These are phyloP conservation scores for Timema podura DNA, from an alignment of 2,888 invertebrate species.

Conservation along the genomic window DNA sequence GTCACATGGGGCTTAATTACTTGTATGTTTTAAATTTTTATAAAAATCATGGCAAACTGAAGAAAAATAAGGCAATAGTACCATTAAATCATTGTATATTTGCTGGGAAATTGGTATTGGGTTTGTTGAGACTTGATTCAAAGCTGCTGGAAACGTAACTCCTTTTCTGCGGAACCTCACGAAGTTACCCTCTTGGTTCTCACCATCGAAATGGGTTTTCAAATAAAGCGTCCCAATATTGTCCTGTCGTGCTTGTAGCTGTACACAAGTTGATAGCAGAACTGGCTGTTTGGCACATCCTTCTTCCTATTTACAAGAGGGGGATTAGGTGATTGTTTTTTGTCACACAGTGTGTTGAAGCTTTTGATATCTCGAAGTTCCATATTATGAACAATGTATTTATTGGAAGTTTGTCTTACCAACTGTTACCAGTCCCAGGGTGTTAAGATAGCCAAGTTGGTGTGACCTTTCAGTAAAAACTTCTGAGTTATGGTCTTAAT, in stretches of 20 bases:
- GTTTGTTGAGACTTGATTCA: constrained; percentile 9
- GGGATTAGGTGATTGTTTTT: neutral
- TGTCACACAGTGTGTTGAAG: neutral
- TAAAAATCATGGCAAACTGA: constrained; percentile 12
- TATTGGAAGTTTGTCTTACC: neutral
- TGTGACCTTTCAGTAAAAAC: neutral
- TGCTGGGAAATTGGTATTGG: constrained; percentile 11
- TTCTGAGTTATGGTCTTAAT: neutral
- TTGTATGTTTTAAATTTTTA: neutral
- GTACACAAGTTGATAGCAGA: constrained; percentile 13
- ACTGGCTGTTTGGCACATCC: constrained; percentile 1
- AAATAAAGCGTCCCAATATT: neutral
- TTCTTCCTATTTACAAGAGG: constrained; percentile 14
- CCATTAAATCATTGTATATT: constrained; percentile 14
- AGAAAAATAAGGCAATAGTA: constrained; percentile 9
- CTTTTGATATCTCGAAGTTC: constrained; percentile 10
- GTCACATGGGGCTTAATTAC: neutral
- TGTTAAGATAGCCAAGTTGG: neutral
- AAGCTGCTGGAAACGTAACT: constrained; percentile 8
- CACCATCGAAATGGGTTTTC: constrained; percentile 4
- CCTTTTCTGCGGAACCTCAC: constrained; percentile 15
- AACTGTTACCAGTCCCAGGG: neutral
- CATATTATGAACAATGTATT: constrained; percentile 3
- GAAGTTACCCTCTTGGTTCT: constrained; percentile 14
- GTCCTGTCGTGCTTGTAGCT: neutral